Percentiles rank a stretch among this genome's conserved stretches.
Conservation (phyloP, 2,113 vertebrate species). For the Tauraco erythrolophus region DNA sequence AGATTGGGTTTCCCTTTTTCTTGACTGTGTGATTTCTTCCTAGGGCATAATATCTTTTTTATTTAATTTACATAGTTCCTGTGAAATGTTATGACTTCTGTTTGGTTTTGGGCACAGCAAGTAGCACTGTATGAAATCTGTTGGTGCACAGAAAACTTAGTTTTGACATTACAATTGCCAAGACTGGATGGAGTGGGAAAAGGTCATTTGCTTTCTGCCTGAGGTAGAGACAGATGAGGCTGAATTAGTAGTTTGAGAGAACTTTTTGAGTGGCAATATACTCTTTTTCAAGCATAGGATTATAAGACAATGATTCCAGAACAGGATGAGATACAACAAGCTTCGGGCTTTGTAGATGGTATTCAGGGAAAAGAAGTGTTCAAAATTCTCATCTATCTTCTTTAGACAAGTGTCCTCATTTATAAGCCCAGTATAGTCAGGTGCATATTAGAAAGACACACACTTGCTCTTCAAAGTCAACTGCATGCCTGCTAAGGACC, state of each 20-base stretch:
- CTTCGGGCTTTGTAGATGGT: background rate
- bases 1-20: background rate
- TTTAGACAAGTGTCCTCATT: background rate
- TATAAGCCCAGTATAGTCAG: background rate
- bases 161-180: background rate
- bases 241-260: background rate
- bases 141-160: background rate
- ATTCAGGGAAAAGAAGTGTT: background rate
- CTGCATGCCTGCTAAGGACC: background rate
- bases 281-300: background rate
- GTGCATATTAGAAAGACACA: background rate
- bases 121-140: rapidly evolving
- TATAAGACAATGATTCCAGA: background rate
- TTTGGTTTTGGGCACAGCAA: background rate
- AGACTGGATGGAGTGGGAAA: background rate
- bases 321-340: background rate
- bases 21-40: background rate
- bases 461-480: background rate
- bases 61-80: background rate
- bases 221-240: background rate
- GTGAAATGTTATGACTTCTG: background rate
- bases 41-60: background rate
- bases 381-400: background rate
- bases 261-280: background rate
- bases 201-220: background rate